These are phyloP conservation scores for Brachionus angularis DNA, from an alignment of 1,140 invertebrate genomes.

Conservation along the genomic window DNA sequence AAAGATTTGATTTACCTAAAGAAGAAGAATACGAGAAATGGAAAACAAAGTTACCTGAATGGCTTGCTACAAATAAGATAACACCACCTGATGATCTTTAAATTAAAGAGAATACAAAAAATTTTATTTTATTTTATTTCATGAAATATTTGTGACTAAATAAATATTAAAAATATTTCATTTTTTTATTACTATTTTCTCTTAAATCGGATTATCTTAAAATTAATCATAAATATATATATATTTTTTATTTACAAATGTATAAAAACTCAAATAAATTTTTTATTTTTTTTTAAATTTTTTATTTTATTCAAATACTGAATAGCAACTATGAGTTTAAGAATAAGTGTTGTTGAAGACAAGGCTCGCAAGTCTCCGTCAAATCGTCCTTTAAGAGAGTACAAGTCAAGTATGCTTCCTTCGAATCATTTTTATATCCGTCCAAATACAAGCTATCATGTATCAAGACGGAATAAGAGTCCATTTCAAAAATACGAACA, in stretches of 20 bases:
- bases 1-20: slow-evolving; percentile 35
- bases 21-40: slow-evolving; percentile 41
- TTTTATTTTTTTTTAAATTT: too few relatives aligned
- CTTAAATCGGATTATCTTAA: too few relatives aligned
- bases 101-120: not conserved
- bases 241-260: not conserved
- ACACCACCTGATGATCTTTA: slow-evolving; percentile 44
- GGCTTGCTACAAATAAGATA: slow-evolving; percentile 28
- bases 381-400: not conserved
- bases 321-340: not conserved
- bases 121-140: not conserved
- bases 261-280: slow-evolving; percentile 33
- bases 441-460: not conserved
- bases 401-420: not conserved
- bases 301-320: not conserved
- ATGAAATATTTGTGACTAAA: not conserved
- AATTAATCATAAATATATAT: too few relatives aligned
- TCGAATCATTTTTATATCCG: not conserved
- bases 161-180: too few relatives aligned
- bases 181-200: slow-evolving; percentile 15
- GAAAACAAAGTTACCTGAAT: slow-evolving; percentile 38
- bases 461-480: slow-evolving; percentile 10
- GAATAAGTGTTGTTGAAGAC: not conserved
- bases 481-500: slow-evolving; percentile 40
- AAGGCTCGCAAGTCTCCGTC: not conserved